Evolutionary conservation across 2,113 vertebrate genomes (phyloP).

Genomic region (Tor tambroides): DNA sequence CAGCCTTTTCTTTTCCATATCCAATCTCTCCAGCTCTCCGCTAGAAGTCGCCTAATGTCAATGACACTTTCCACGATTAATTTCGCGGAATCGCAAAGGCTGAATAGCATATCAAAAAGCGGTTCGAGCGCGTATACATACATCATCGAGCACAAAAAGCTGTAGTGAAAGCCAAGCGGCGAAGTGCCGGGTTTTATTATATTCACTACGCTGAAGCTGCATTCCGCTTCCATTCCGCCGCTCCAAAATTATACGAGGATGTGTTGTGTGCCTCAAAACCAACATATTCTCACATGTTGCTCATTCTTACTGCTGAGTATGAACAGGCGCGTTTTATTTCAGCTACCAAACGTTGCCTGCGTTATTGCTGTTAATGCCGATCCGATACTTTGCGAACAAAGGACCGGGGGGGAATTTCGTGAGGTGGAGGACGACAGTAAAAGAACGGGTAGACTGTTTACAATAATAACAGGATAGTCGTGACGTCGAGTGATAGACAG

Average conservation of each 20-base stretch:
- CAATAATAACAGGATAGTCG: constrained; percentile 79
- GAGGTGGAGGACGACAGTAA: constrained; percentile 73
- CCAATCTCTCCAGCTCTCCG: constrained; percentile 25
- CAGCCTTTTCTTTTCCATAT: constrained; percentile 63
- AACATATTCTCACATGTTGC: constrained; percentile 58
- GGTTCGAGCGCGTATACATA: constrained; percentile 32
- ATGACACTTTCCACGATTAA: constrained; percentile 23
- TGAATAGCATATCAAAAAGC: background rate
- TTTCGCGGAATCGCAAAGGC: background rate
- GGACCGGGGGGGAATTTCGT: constrained; percentile 75
- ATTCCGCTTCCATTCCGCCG: constrained; percentile 41
- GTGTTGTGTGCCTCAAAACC: constrained; percentile 40
- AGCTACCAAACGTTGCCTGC: background rate
- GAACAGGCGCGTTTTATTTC: constrained; percentile 35
- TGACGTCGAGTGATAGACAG: constrained; percentile 78
- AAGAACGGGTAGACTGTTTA: constrained; percentile 86
- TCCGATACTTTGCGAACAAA: constrained; percentile 80
- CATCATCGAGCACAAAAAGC: constrained; percentile 42
- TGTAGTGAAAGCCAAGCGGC: constrained; percentile 29
- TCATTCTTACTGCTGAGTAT: constrained; percentile 15
- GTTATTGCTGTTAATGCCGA: constrained; percentile 65
- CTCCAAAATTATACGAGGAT: constrained; percentile 21
- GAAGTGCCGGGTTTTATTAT: constrained; percentile 46
- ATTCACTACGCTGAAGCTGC: constrained; percentile 35
- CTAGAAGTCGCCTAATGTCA: constrained; percentile 15